Evolutionary conservation across 2,797 vertebrate genomes (phyloP).

Genomic region (Notolepis coatsorum): DNA sequence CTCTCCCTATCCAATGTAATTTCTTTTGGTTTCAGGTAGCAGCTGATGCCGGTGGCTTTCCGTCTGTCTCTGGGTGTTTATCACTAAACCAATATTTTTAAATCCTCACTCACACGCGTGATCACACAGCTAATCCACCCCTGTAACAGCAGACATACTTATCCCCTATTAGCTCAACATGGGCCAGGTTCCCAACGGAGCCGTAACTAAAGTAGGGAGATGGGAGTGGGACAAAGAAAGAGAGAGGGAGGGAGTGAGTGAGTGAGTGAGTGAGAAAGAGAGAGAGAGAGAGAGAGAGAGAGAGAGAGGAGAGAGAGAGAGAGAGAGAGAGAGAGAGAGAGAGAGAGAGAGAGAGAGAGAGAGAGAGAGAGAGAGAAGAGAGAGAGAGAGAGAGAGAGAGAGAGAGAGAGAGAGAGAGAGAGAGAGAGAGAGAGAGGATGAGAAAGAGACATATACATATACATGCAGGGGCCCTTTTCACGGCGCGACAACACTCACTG

Average conservation of each 20-base stretch:
- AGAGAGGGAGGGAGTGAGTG: neutral
- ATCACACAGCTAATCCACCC: slow-evolving; percentile 27
- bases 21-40: slow-evolving; percentile 30
- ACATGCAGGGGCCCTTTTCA: slow-evolving; percentile 27
- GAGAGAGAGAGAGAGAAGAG: neutral
- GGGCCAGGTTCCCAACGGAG: slow-evolving; percentile 25
- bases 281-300: neutral
- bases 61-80: slow-evolving; percentile 8
- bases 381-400: neutral
- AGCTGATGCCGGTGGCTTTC: slow-evolving; percentile 35
- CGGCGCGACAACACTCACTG: slow-evolving; percentile 78
- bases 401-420: slow-evolving; percentile 14
- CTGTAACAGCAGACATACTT: slow-evolving; percentile 60
- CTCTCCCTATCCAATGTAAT: slow-evolving; percentile 27
- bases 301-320: neutral
- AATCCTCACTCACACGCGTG: slow-evolving; percentile 20
- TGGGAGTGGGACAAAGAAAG: neutral
- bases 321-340: neutral
- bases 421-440: slow-evolving; percentile 33
- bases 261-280: too few relatives aligned
- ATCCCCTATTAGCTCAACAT: too few relatives aligned
- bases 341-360: neutral
- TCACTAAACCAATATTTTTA: too few relatives aligned
- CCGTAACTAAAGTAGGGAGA: neutral
- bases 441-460: too few relatives aligned